Evolutionary conservation across 2,888 invertebrate species (phyloP).

Genomic region (Chaetoderma sp.): DNA sequence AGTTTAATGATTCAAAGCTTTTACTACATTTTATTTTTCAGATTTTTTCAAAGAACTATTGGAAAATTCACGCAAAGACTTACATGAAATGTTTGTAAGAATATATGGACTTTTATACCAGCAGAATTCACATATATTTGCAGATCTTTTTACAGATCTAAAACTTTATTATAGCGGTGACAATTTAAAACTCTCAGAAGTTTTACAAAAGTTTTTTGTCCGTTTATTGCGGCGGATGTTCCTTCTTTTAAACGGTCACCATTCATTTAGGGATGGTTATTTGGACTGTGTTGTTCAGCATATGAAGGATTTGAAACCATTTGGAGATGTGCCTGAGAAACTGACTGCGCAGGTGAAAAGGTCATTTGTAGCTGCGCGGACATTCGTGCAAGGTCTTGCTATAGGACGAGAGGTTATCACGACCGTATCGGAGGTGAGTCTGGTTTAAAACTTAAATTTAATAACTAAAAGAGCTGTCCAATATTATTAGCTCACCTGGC

Average conservation of each 20-base stretch:
- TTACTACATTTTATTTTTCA: slow-evolving; percentile 75
- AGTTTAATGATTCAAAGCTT: slow-evolving; percentile 13
- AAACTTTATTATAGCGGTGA: slow-evolving; percentile 85
- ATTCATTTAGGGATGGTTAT: slow-evolving; percentile 84
- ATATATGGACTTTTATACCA: slow-evolving; percentile 97
- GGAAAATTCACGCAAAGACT: slow-evolving; percentile 84
- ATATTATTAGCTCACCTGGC: no score
- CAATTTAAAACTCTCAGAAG: slow-evolving; percentile 81
- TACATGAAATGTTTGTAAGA: slow-evolving; percentile 94
- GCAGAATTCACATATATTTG: slow-evolving; percentile 92
- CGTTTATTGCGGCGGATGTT: slow-evolving; percentile 96
- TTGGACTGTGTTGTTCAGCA: slow-evolving; percentile 88
- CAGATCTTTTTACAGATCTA: slow-evolving; percentile 88
- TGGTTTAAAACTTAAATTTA: no score
- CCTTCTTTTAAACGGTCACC: slow-evolving; percentile 87
- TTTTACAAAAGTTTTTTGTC: slow-evolving; percentile 93
- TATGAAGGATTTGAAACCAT: slow-evolving; percentile 93
- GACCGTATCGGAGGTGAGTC: slow-evolving; percentile 62
- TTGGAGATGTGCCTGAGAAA: slow-evolving; percentile 94
- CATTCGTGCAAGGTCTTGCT: slow-evolving; percentile 89
- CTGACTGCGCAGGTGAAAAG: slow-evolving; percentile 89
- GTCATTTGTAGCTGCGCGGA: slow-evolving; percentile 93
- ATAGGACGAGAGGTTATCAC: slow-evolving; percentile 84
- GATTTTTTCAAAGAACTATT: slow-evolving; percentile 90
- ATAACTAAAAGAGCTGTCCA: no score